phyloP scores from a whole-genome alignment of 2,113 vertebrate species.

The Toxostoma redivivum region DNA sequence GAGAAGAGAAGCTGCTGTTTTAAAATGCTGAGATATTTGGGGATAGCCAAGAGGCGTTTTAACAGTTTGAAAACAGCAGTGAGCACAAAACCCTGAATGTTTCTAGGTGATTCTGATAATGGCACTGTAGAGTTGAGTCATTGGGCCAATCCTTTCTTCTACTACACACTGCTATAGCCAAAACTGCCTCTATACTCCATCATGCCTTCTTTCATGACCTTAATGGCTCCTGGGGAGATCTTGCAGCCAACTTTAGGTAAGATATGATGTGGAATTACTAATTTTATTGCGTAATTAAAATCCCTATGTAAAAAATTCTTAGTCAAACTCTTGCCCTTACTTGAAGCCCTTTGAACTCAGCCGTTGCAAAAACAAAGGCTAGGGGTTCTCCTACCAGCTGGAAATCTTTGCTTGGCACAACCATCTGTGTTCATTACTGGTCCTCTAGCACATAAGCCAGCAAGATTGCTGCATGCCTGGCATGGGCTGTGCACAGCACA shows the following conservation, averaged over 20 bases:
- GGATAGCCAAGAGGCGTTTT: not conserved
- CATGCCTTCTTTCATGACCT: not conserved
- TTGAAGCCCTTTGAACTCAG: not conserved
- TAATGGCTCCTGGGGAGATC: not conserved
- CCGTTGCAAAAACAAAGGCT: not conserved
- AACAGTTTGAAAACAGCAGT: not conserved
- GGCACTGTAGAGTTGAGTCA: not conserved
- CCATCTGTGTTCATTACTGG: rapidly evolving
- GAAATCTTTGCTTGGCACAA: not conserved
- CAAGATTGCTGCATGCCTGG: not conserved
- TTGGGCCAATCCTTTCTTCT: not conserved
- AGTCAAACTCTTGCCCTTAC: not conserved
- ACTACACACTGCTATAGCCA: not conserved
- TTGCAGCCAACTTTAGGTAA: not conserved
- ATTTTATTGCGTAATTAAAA: not conserved
- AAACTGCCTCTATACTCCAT: not conserved
- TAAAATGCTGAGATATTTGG: not conserved
- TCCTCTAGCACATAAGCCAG: rapidly evolving
- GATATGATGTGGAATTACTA: not conserved
- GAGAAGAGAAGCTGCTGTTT: not conserved
- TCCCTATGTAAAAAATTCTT: not conserved
- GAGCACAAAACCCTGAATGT: not conserved
- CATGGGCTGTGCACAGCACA: not conserved
- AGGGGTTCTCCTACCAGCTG: not conserved
- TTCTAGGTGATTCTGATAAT: not conserved